Percentiles rank a stretch among this genome's conserved stretches.
Conservation (phyloP, 1,140 invertebrate species). For the Muscidifurax raptorellus region DNA sequence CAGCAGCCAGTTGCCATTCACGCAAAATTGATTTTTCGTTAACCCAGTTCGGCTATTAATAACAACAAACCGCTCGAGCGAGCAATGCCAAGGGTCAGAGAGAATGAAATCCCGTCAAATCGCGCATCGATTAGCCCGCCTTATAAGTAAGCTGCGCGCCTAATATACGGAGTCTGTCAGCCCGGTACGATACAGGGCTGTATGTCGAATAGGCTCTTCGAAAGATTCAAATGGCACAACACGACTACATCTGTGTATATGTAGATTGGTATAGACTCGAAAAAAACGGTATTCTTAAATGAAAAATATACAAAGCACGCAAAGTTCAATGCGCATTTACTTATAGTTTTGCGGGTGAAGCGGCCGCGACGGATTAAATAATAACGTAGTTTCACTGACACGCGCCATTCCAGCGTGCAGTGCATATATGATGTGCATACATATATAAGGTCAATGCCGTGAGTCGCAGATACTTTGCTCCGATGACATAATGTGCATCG, state of each 20-base stretch:
- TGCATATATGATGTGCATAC: neutral
- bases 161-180: neutral
- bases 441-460: conserved; percentile 39
- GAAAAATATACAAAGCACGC: neutral
- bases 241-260: neutral
- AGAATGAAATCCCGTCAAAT: neutral
- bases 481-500: neutral
- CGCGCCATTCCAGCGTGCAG: conserved; percentile 30
- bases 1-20: neutral
- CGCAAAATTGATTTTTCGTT: conserved; percentile 42
- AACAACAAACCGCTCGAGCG: neutral
- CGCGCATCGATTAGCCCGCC: conserved; percentile 13
- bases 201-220: neutral
- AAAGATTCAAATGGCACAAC: neutral
- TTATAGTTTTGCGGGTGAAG: no score
- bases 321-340: no score
- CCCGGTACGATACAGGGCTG: neutral
- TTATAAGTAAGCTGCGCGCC: neutral
- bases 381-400: neutral
- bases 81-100: neutral
- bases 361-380: neutral
- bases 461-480: neutral
- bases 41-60: conserved; percentile 37
- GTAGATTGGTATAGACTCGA: neutral
- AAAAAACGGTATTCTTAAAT: neutral